Conservation (phyloP, 2,888 invertebrate genomes). For the Caenorhabditis japonica region DNA sequence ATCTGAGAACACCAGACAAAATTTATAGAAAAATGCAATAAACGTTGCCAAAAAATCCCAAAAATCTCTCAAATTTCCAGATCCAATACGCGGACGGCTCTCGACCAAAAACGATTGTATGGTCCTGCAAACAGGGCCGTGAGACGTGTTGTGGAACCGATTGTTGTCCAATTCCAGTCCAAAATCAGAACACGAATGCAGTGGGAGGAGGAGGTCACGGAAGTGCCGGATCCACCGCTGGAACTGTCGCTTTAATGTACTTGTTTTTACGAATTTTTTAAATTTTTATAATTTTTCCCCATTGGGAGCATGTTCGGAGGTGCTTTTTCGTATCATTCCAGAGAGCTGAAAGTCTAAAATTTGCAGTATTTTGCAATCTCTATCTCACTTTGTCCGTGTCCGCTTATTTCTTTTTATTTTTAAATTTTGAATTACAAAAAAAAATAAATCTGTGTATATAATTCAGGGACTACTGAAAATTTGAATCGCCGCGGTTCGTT, state of each 20-base stretch:
- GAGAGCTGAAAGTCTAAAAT: not conserved
- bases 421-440: too few relatives aligned
- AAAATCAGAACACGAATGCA: conserved; percentile 13
- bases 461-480: not conserved
- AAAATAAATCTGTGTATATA: too few relatives aligned
- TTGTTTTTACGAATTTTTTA: conserved; percentile 15
- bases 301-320: not conserved
- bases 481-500: too few relatives aligned
- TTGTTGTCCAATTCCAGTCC: conserved; percentile 67
- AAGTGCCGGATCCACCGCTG: conserved; percentile 6
- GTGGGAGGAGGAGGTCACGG: not conserved
- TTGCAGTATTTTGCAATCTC: too few relatives aligned
- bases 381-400: too few relatives aligned
- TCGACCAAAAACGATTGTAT: conserved; percentile 70
- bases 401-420: too few relatives aligned
- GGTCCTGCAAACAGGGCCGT: conserved; percentile 64
- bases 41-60: not conserved
- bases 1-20: too few relatives aligned
- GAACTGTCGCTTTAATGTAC: conserved; percentile 45
- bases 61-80: conserved; percentile 45
- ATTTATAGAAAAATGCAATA: too few relatives aligned
- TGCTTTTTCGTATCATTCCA: not conserved
- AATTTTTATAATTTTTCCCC: not conserved
- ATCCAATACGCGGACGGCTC: conserved; percentile 72
- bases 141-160: conserved; percentile 70